phyloP scores from a whole-genome alignment of 1,140 invertebrate species.

The Forficula auricularia region DNA sequence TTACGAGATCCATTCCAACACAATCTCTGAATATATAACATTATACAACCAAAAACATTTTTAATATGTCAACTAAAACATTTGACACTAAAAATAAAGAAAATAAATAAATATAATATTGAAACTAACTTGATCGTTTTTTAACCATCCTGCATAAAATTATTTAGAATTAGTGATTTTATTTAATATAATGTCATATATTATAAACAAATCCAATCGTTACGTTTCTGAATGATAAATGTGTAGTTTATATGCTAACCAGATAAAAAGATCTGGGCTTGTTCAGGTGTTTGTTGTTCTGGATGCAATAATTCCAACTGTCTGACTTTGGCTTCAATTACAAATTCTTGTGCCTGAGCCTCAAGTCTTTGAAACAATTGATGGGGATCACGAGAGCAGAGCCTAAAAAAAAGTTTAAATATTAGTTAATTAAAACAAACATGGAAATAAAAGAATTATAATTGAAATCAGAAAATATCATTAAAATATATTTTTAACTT shows the following conservation, averaged over 20 bases:
- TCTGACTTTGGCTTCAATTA: slow-evolving; percentile 41
- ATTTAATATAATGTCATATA: too few relatives aligned
- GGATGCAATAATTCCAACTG: slow-evolving; percentile 32
- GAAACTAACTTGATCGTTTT: too few relatives aligned
- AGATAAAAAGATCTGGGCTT: slow-evolving; percentile 32
- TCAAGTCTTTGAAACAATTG: slow-evolving; percentile 41
- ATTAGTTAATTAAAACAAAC: background rate
- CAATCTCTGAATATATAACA: too few relatives aligned
- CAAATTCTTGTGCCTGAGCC: slow-evolving; percentile 40
- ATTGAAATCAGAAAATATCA: background rate
- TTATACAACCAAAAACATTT: too few relatives aligned
- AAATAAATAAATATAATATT: too few relatives aligned
- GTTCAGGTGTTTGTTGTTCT: slow-evolving; percentile 28
- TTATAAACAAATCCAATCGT: too few relatives aligned
- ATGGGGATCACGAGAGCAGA: slow-evolving; percentile 38
- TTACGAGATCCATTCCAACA: too few relatives aligned
- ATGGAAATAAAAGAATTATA: background rate
- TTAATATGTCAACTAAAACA: too few relatives aligned
- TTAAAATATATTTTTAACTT: background rate
- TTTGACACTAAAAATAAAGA: too few relatives aligned
- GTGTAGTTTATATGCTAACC: slow-evolving; percentile 22
- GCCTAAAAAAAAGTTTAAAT: slow-evolving; percentile 25
- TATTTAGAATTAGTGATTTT: too few relatives aligned
- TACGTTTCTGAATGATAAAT: too few relatives aligned
- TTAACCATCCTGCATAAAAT: too few relatives aligned